These are phyloP conservation scores for Spizaetus ornatus DNA, from an alignment of 2,113 vertebrate species.

Conservation along the genomic window DNA sequence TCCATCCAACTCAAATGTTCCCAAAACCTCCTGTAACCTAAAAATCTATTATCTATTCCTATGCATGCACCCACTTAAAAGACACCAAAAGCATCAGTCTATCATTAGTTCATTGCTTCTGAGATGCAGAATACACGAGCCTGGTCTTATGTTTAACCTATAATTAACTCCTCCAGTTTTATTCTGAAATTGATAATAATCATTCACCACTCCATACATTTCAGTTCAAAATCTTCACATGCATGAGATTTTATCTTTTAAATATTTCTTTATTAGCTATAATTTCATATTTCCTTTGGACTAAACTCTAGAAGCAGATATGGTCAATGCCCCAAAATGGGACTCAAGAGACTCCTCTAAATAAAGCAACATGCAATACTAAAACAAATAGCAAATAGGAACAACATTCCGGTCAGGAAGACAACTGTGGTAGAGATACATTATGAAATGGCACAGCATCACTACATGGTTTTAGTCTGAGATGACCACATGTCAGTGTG, in stretches of 20 bases:
- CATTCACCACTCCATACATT: neutral
- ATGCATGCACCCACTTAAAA: neutral
- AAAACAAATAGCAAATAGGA: neutral
- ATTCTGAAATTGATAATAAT: neutral
- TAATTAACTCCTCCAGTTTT: neutral
- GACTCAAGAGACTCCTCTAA: neutral
- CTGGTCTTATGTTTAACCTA: neutral
- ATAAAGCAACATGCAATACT: neutral
- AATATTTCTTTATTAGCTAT: neutral
- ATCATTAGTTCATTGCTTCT: neutral
- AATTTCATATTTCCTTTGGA: neutral
- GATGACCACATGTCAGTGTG: neutral
- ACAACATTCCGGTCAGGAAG: neutral
- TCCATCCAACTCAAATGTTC: neutral
- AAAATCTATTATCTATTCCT: neutral
- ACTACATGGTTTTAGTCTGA: neutral
- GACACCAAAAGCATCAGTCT: neutral
- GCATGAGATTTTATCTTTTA: neutral
- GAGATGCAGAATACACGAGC: neutral
- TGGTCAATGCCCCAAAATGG: neutral
- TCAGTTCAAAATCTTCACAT: neutral
- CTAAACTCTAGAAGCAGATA: neutral
- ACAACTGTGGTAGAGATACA: neutral
- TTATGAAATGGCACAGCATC: neutral
- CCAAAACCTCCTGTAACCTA: neutral